Conservation (phyloP, 2,113 vertebrate species). For the Fregetta grallaria region DNA sequence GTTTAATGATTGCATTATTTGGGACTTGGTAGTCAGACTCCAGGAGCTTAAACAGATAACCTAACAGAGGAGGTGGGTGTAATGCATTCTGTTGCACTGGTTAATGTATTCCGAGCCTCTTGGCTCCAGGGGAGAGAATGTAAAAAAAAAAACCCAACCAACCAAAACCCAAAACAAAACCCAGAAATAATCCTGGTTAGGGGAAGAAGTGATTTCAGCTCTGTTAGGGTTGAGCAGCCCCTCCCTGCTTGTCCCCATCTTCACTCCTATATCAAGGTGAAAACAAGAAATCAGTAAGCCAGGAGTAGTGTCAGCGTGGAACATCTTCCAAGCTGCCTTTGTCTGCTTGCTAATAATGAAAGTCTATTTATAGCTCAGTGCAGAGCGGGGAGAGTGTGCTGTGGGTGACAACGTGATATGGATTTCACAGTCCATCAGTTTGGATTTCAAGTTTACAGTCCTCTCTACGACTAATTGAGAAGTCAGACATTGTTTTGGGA, state of each 20-base stretch:
- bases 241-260: constrained; percentile 9
- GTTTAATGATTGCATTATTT: not conserved
- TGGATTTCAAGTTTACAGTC: constrained; percentile 37
- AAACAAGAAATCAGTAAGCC: constrained; percentile 51
- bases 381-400: constrained; percentile 49
- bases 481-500: constrained; percentile 43
- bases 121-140: not conserved
- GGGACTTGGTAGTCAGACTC: not conserved
- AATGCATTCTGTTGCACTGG: not conserved
- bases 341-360: constrained; percentile 65
- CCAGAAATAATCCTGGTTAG: not conserved
- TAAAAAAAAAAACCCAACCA: not conserved
- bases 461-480: not conserved
- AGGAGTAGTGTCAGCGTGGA: constrained; percentile 17
- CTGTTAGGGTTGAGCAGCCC: not conserved
- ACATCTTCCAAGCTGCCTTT: constrained; percentile 60
- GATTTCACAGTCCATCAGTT: constrained; percentile 64
- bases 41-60: not conserved
- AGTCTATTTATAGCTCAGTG: constrained; percentile 59
- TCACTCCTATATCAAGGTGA: constrained; percentile 50
- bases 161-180: not conserved
- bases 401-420: constrained; percentile 52
- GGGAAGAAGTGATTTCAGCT: not conserved
- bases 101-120: not conserved
- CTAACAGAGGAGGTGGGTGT: not conserved